phyloP scores from a whole-genome alignment of 1,140 invertebrate species.

The Drosophila sturtevanti region DNA sequence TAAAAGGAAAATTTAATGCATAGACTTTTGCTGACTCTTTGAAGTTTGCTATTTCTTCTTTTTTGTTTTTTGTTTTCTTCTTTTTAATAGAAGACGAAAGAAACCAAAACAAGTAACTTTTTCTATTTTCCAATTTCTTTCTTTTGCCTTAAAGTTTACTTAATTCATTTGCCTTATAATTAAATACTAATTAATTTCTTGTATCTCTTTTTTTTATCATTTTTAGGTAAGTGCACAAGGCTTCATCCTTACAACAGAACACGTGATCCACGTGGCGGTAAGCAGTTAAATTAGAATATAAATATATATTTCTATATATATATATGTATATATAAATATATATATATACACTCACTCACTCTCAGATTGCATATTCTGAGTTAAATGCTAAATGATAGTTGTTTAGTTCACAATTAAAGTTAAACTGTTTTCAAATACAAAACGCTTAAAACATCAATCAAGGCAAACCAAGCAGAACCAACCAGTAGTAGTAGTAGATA shows the following conservation, averaged over 20 bases:
- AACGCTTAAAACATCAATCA: too few species aligned
- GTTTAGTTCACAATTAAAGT: background rate
- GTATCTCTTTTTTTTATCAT: slow-evolving; percentile 15
- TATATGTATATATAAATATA: background rate
- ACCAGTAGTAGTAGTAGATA: too few species aligned
- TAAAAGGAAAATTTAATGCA: slow-evolving; percentile 4
- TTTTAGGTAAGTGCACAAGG: slow-evolving; percentile 67
- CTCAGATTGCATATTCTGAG: background rate
- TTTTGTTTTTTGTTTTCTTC: background rate
- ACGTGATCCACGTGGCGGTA: slow-evolving; percentile 67
- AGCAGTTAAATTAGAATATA: slow-evolving; percentile 47
- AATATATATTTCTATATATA: slow-evolving; percentile 7
- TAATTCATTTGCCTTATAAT: background rate
- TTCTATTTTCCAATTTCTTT: background rate
- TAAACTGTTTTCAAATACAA: background rate
- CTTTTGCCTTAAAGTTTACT: background rate
- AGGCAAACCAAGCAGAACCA: too few species aligned
- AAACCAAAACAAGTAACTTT: slow-evolving; percentile 5
- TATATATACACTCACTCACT: too few species aligned
- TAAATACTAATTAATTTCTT: slow-evolving; percentile 3
- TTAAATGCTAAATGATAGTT: background rate
- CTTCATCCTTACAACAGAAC: slow-evolving; percentile 59
- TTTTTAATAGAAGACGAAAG: background rate
- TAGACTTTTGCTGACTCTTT: slow-evolving; percentile 9
- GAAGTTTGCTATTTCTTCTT: background rate